These are phyloP conservation scores for Myotis brandtii DNA, from an alignment of 2,113 vertebrate genomes.

Conservation along the genomic window DNA sequence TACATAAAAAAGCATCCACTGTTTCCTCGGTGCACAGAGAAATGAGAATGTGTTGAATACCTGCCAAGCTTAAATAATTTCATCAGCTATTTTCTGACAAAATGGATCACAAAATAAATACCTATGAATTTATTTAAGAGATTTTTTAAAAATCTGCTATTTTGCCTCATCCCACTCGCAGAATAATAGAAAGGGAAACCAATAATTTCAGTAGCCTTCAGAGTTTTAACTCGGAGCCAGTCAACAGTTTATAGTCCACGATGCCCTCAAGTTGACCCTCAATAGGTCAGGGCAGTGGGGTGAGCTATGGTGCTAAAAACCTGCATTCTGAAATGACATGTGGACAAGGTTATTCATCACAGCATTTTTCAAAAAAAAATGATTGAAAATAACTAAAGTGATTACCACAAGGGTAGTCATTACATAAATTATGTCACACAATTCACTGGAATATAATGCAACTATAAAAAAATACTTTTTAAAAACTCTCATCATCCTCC, in stretches of 20 bases:
- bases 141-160: neutral
- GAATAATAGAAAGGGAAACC: neutral
- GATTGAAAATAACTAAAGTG: neutral
- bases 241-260: neutral
- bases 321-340: neutral
- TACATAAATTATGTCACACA: neutral
- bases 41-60: neutral
- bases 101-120: neutral
- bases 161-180: neutral
- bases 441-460: neutral
- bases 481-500: no score
- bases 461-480: neutral
- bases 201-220: neutral
- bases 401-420: neutral
- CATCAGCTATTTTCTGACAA: neutral
- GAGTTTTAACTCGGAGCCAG: neutral
- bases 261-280: neutral
- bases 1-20: neutral
- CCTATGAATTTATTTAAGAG: neutral
- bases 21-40: neutral
- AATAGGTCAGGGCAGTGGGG: neutral
- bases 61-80: neutral
- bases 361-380: neutral
- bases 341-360: neutral
- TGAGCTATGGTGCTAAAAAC: neutral